Evolutionary conservation across 2,113 vertebrate species (phyloP).

Genomic region (Sitta europaea): DNA sequence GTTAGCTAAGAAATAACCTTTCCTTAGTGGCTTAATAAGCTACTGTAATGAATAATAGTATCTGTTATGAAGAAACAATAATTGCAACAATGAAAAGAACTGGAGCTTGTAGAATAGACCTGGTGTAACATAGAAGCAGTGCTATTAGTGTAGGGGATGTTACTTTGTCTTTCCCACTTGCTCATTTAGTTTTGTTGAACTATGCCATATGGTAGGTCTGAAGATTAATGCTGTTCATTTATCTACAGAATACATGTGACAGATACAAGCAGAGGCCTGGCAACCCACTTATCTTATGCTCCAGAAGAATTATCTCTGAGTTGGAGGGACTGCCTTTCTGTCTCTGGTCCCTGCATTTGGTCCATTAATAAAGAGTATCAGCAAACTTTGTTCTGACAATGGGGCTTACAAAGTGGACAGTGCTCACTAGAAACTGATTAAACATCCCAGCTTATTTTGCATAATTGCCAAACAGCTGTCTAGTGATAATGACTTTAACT

Average conservation of each 20-base stretch:
- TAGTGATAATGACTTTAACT: slow-evolving; percentile 46
- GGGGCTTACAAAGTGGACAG: not conserved
- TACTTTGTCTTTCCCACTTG: not conserved
- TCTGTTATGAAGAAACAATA: not conserved
- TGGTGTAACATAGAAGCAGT: not conserved
- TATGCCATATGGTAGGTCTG: not conserved
- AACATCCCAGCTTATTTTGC: slow-evolving; percentile 36
- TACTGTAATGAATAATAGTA: not conserved
- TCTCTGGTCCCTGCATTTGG: not conserved
- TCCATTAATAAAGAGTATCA: not conserved
- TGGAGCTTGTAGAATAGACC: not conserved
- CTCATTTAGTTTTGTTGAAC: not conserved
- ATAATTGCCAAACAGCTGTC: slow-evolving; percentile 55
- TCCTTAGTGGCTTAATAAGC: not conserved
- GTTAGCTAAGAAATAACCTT: not conserved
- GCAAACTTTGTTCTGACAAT: not conserved
- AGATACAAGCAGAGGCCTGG: not conserved
- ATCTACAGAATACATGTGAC: not conserved
- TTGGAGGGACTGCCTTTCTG: not conserved
- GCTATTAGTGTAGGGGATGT: not conserved
- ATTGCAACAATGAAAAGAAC: not conserved
- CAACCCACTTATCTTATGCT: not conserved
- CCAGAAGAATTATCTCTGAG: not conserved
- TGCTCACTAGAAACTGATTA: slow-evolving; percentile 27
- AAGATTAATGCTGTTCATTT: slow-evolving; percentile 49